Evolutionary conservation across 2,113 vertebrate species (phyloP), one percentile per base, ranked within the genome.

Genomic region (Chionomys nivalis): DNA sequence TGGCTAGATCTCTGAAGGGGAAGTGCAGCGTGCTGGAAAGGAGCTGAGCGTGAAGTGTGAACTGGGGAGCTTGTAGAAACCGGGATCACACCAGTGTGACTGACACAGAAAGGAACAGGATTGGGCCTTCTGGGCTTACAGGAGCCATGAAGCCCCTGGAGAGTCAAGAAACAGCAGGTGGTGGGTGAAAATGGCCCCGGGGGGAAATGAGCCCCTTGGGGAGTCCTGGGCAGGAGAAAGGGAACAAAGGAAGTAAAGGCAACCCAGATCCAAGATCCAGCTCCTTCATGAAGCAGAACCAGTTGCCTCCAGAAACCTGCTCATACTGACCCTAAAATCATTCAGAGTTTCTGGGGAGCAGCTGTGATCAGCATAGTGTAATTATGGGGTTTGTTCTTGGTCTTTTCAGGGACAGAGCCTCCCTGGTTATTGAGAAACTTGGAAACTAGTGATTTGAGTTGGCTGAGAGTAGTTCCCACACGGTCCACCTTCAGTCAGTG

Each of bases 311-410:
- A 10, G 68, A 26, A 52, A 12, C 2, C 2, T 26, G 42, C 9
- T 79, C 42, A 39, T 23, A 14, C 52, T 33, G 65, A 21, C 26
- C 49, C 49, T 63, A 31, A 16, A 83, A n/a, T n/a, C 26, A 47
- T 2, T 39, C 66, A 33, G 47, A 13, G 19, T 23, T 9, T 1
- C 26, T 28, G 28, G 77, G 55, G 13, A 52, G 42, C 72, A 10
- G 44, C 24, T 0, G 7, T 21, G 33, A 1, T 9, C 33, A 44
- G 19, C 42, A 42, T 24, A 19, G 49, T 1, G 4, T 28, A 9
- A 16, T 0, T 9, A 24, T 3, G 10, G 33, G 24, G 2, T 6
- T 7, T 1, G 11, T 31, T 33, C 70, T 23, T 44, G 76, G 24
- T 49, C 36, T 42, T 6, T 33, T 39, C 19, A 2, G 19, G 28